These are phyloP conservation scores for Sphaerodactylus townsendi DNA, from an alignment of 2,113 vertebrate genomes.

Conservation along the genomic window DNA sequence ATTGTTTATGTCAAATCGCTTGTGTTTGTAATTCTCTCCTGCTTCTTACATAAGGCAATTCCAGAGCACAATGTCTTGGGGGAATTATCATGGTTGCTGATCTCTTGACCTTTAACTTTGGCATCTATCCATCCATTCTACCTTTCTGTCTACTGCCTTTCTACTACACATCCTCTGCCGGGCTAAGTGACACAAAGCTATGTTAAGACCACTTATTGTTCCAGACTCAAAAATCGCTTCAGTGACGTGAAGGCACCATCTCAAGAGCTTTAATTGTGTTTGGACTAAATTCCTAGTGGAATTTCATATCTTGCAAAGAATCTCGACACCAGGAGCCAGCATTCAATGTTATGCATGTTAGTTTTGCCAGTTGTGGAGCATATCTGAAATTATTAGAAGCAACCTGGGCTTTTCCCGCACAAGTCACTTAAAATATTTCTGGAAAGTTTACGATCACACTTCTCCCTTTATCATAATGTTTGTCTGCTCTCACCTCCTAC, in stretches of 20 bases:
- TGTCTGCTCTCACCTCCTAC: no score
- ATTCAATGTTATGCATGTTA: neutral
- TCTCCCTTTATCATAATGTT: no score
- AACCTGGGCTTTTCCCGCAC: no score
- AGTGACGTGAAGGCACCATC: neutral
- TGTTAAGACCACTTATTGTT: neutral
- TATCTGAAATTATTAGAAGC: neutral
- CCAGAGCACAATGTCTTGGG: conserved; percentile 2
- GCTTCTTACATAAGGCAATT: neutral
- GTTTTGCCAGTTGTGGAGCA: neutral
- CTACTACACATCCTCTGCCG: neutral
- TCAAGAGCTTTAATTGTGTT: neutral
- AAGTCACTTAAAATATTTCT: no score
- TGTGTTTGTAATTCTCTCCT: neutral
- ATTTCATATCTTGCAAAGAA: neutral
- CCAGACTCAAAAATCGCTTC: neutral
- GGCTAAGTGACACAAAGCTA: neutral
- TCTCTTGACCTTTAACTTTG: conserved; percentile 17
- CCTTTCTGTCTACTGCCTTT: neutral
- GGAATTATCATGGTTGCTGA: conserved; percentile 13
- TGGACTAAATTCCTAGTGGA: neutral
- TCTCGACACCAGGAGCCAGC: neutral
- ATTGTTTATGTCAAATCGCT: neutral
- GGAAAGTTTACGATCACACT: no score
- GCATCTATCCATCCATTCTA: neutral